phyloP scores from a whole-genome alignment of 2,888 invertebrate genomes.

The Ophion ventricosus region DNA sequence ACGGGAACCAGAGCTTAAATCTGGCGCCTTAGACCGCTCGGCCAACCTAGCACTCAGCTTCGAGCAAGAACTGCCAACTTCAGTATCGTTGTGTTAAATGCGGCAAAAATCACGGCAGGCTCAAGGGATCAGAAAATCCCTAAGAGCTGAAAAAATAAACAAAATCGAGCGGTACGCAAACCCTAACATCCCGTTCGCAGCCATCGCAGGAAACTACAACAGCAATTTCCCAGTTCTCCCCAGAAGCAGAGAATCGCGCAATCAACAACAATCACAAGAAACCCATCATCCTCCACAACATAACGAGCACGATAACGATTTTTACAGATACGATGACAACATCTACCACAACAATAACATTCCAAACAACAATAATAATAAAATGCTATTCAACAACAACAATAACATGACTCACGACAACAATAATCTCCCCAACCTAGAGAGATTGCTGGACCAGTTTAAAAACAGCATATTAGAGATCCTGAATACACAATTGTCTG shows the following conservation, averaged over 20 bases:
- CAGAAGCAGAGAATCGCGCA: not conserved
- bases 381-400: not conserved
- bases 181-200: not conserved
- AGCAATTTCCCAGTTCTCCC: slow-evolving; percentile 4
- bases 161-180: slow-evolving; percentile 8
- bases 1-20: slow-evolving; percentile 88
- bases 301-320: not conserved
- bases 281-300: not conserved
- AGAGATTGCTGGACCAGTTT: not conserved
- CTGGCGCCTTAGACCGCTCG: slow-evolving; percentile 89
- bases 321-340: not conserved
- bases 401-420: not conserved
- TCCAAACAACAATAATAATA: not conserved
- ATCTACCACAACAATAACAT: not conserved
- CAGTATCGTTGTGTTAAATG: slow-evolving; percentile 54
- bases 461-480: slow-evolving; percentile 1
- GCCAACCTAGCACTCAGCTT: slow-evolving; percentile 85
- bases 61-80: slow-evolving; percentile 37
- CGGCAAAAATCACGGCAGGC: slow-evolving; percentile 28
- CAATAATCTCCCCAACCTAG: not conserved
- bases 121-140: not conserved
- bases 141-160: slow-evolving; percentile 2
- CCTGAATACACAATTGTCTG: not conserved
- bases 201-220: not conserved
- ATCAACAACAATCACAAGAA: not conserved